A percentile compares a stretch with the other conserved stretches of the same genome.
These are phyloP conservation scores for Drosophila nigromelanica DNA, from an alignment of 1,140 invertebrate species.

Conservation along the genomic window DNA sequence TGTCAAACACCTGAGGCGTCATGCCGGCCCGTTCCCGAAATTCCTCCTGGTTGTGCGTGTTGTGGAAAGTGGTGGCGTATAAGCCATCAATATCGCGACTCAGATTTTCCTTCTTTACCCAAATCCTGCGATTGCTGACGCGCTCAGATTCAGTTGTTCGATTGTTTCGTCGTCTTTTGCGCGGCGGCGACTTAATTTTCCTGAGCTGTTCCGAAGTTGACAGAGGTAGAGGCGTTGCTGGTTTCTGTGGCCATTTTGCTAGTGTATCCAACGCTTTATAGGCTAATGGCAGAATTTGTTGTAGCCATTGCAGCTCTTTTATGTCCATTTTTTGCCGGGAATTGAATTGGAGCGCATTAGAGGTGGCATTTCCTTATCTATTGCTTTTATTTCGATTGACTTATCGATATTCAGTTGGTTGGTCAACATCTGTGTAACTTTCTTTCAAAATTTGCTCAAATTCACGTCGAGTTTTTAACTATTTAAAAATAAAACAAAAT, in stretches of 20 bases:
- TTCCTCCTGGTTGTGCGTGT: conserved; percentile 1
- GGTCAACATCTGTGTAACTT: no score
- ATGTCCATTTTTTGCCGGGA: conserved; percentile 15
- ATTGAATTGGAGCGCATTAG: conserved; percentile 2
- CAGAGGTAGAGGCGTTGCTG: neutral
- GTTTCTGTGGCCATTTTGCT: neutral
- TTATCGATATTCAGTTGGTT: neutral
- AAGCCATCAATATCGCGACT: conserved; percentile 17
- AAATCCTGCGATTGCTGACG: neutral
- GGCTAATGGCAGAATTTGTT: conserved; percentile 5
- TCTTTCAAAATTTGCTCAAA: no score
- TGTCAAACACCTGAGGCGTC: conserved; percentile 18
- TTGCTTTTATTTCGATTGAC: neutral
- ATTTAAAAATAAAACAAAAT: no score
- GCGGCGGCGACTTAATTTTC: neutral
- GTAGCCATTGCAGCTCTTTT: conserved; percentile 2
- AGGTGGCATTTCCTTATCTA: neutral
- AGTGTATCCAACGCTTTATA: neutral
- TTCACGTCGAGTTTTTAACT: no score
- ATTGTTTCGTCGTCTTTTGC: neutral
- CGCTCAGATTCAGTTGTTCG: neutral
- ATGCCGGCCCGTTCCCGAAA: conserved; percentile 10
- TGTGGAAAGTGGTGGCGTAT: conserved; percentile 15
- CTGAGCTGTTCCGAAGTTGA: neutral
- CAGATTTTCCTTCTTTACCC: conserved; percentile 16